Conservation (phyloP, 2,888 invertebrate species). For the Lepetodrilus schrolli region DNA sequence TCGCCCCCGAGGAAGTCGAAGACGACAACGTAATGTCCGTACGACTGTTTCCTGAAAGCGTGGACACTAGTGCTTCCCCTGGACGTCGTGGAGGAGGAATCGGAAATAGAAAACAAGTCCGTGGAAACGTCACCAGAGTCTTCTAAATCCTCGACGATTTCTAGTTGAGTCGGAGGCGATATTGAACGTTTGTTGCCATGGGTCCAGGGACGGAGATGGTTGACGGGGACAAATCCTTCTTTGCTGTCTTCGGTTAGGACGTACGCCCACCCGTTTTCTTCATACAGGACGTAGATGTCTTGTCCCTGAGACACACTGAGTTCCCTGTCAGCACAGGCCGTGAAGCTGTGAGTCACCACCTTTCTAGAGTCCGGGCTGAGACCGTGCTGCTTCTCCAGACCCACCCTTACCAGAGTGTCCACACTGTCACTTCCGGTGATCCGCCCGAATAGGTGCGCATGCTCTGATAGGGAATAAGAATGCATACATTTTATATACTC, state of each 20-base stretch:
- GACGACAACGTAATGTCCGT: conserved; percentile 91
- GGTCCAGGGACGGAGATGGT: background rate
- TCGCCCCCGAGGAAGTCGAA: conserved; percentile 94
- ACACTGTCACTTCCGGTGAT: conserved; percentile 96
- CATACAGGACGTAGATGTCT: conserved; percentile 93
- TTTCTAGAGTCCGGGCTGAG: conserved; percentile 50
- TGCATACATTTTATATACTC: too few species aligned
- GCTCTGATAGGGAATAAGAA: too few species aligned
- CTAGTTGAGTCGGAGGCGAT: background rate
- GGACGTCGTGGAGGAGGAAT: background rate
- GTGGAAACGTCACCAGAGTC: background rate
- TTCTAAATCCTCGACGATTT: background rate
- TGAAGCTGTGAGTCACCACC: conserved; percentile 82
- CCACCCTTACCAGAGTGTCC: conserved; percentile 90
- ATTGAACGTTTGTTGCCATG: background rate
- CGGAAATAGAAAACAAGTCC: background rate
- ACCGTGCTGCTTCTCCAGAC: conserved; percentile 87
- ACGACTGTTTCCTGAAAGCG: conserved; percentile 82
- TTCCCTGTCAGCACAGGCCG: conserved; percentile 95
- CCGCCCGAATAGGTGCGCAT: conserved; percentile 79
- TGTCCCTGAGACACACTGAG: conserved; percentile 89
- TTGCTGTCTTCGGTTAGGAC: conserved; percentile 91
- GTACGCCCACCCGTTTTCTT: conserved; percentile 98
- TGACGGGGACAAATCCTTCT: conserved; percentile 96
- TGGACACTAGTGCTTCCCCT: conserved; percentile 21